These are phyloP conservation scores for Microcebus murinus DNA, from an alignment of 2,113 vertebrate genomes.

Conservation along the genomic window DNA sequence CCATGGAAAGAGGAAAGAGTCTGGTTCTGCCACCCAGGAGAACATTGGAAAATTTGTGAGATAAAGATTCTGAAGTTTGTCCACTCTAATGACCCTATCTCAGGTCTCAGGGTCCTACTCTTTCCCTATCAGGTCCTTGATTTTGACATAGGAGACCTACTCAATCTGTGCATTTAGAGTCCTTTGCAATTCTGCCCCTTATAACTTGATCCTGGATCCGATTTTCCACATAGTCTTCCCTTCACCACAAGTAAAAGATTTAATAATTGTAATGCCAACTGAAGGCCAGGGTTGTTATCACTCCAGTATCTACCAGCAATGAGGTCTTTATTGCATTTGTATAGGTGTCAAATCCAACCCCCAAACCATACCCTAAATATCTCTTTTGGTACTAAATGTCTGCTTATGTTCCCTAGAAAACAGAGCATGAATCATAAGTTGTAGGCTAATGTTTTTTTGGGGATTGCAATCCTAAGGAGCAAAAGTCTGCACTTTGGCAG, in stretches of 20 bases:
- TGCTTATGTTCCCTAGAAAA: not conserved
- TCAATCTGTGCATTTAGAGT: not conserved
- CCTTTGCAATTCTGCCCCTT: not conserved
- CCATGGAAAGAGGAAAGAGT: not conserved
- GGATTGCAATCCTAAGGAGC: not conserved
- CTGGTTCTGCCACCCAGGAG: not conserved
- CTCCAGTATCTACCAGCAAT: not conserved
- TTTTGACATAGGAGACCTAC: not conserved
- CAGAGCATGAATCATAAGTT: not conserved
- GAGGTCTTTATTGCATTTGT: not conserved
- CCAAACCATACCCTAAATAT: not conserved
- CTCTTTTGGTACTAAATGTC: constrained; percentile 8
- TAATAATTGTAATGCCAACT: not conserved
- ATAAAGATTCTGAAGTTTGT: not conserved
- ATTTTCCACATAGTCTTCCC: not conserved
- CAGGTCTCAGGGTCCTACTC: not conserved
- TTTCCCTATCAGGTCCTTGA: not conserved
- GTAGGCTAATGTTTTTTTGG: not conserved
- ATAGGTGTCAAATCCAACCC: not conserved
- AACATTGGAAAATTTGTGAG: not conserved
- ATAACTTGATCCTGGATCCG: not conserved
- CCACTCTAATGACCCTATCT: too few species aligned
- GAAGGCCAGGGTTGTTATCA: not conserved
- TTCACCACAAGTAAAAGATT: not conserved
- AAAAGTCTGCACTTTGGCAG: not conserved